Evolutionary conservation across 2,888 invertebrate genomes (phyloP).

Genomic region (Amaurobius ferox): DNA sequence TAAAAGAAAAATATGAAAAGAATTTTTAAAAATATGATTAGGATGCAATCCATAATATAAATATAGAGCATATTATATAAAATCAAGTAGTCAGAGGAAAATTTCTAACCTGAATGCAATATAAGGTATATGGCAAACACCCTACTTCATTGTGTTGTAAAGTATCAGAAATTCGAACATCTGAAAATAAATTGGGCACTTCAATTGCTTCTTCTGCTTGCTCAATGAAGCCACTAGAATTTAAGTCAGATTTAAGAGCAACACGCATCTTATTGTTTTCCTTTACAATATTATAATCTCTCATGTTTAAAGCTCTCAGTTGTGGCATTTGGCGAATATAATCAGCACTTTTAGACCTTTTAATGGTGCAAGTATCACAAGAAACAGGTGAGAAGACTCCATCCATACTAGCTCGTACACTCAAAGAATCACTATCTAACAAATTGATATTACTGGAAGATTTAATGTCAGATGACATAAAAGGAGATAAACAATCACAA

Average conservation of each 20-base stretch:
- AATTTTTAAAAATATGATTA: neutral
- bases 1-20: neutral
- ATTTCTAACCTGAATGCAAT: constrained; percentile 76
- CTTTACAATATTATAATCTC: constrained; percentile 50
- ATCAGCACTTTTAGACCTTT: constrained; percentile 67
- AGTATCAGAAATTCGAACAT: constrained; percentile 76
- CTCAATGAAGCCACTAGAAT: constrained; percentile 41
- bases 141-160: constrained; percentile 76
- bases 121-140: constrained; percentile 76
- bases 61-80: neutral
- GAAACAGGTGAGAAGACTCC: constrained; percentile 1
- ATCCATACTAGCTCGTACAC: neutral
- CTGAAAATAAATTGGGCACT: constrained; percentile 57
- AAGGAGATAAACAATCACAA: constrained; percentile 24
- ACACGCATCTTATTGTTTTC: constrained; percentile 57
- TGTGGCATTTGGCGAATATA: constrained; percentile 58
- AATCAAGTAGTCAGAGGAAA: neutral
- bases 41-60: too few relatives aligned
- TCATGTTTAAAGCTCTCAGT: constrained; percentile 54
- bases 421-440: constrained; percentile 27
- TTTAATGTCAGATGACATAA: constrained; percentile 36
- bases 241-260: constrained; percentile 36
- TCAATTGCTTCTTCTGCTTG: constrained; percentile 69
- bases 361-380: constrained; percentile 42
- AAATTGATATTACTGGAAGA: constrained; percentile 59